phyloP scores from a whole-genome alignment of 2,797 vertebrate genomes.

The Cichlasoma orientale region DNA sequence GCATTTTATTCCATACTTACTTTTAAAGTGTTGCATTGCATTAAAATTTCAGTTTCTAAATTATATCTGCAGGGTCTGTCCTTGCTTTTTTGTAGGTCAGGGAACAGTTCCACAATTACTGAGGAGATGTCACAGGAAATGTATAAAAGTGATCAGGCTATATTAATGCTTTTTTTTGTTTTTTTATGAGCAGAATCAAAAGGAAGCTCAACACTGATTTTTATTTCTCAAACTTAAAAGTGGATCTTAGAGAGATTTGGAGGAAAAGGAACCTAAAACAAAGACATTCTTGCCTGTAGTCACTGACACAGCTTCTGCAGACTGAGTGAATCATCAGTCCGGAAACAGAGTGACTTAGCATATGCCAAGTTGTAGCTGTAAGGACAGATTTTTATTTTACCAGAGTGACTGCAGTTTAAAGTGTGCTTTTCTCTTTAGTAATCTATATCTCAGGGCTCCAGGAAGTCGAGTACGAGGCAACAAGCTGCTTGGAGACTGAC shows the following conservation, averaged over 20 bases:
- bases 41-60: neutral
- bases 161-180: neutral
- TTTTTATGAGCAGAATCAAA: neutral
- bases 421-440: slow-evolving; percentile 45
- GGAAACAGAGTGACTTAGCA: slow-evolving; percentile 41
- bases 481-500: slow-evolving; percentile 1
- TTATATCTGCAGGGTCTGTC: neutral
- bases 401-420: slow-evolving; percentile 27
- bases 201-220: no score
- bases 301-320: slow-evolving; percentile 1
- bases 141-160: neutral
- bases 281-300: neutral
- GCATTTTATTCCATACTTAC: neutral
- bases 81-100: neutral
- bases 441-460: slow-evolving; percentile 32
- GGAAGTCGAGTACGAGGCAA: slow-evolving; percentile 30
- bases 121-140: neutral
- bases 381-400: slow-evolving; percentile 44
- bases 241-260: neutral
- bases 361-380: slow-evolving; percentile 35
- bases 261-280: neutral
- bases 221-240: neutral
- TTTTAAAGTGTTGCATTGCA: neutral
- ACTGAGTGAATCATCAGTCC: slow-evolving; percentile 11
- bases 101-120: neutral